Conservation (phyloP, 1,140 invertebrate species). For the Leptestheria dahalacensis region DNA sequence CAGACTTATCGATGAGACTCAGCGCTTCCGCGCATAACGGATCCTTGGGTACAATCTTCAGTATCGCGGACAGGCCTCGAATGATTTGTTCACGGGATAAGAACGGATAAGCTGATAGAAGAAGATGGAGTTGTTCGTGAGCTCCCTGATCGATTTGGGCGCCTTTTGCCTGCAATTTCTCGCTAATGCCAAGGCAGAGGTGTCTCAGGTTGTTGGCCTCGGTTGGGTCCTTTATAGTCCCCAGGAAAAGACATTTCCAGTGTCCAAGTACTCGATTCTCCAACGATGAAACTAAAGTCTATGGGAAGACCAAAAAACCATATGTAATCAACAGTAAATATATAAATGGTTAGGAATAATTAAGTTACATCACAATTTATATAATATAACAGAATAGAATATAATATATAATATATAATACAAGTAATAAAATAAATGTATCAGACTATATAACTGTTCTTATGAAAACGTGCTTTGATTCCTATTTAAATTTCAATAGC, state of each 20-base stretch:
- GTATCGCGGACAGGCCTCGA: not conserved
- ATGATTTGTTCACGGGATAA: not conserved
- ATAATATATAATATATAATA: no score
- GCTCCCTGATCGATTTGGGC: not conserved
- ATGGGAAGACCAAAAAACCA: not conserved
- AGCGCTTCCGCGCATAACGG: not conserved
- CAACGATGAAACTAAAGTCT: conserved; percentile 34
- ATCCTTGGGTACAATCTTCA: not conserved
- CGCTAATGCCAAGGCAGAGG: not conserved
- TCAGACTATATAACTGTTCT: no score
- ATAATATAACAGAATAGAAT: no score
- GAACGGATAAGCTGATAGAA: not conserved
- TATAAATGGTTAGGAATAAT: no score
- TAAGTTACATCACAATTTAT: no score
- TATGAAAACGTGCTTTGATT: no score
- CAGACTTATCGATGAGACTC: not conserved
- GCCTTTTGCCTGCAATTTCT: not conserved
- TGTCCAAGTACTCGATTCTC: conserved; percentile 44
- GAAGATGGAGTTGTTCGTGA: not conserved
- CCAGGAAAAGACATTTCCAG: conserved; percentile 42
- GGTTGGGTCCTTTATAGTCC: conserved; percentile 32
- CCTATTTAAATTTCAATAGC: no score
- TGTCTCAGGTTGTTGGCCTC: conserved; percentile 30
- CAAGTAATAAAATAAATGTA: no score
- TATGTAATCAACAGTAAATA: no score